Conservation (phyloP, 2,888 invertebrate species). For the Synanthedon myopaeformis region DNA sequence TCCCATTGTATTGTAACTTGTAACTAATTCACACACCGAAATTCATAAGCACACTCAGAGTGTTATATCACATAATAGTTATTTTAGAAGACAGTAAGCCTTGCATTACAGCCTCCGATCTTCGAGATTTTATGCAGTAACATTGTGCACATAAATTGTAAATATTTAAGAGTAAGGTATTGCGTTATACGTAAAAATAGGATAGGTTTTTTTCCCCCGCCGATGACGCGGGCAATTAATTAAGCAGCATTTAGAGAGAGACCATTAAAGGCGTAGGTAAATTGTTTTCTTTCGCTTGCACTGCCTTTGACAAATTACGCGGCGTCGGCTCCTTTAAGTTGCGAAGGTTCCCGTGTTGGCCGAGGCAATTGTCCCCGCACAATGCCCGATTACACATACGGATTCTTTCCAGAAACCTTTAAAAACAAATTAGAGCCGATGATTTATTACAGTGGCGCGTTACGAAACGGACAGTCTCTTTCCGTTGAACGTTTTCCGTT, state of each 20-base stretch:
- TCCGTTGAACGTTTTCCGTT: conserved; percentile 51
- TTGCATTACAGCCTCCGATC: no score
- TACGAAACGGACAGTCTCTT: conserved; percentile 45
- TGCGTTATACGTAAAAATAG: no score
- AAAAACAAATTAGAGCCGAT: conserved; percentile 69
- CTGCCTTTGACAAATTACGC: conserved; percentile 53
- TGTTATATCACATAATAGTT: no score
- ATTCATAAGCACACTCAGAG: no score
- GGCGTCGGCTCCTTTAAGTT: conserved; percentile 42
- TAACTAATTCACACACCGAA: no score
- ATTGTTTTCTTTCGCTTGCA: conserved; percentile 36
- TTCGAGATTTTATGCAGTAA: no score
- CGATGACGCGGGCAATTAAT: conserved; percentile 33
- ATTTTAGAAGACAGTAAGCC: no score
- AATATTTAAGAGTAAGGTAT: no score
- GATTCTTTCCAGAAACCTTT: conserved; percentile 62
- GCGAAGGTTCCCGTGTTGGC: conserved; percentile 12
- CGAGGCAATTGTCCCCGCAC: conserved; percentile 44
- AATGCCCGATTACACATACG: conserved; percentile 59
- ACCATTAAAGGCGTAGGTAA: conserved; percentile 38
- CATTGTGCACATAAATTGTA: no score
- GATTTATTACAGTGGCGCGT: conserved; percentile 56
- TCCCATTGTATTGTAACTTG: no score
- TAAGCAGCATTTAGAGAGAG: conserved; percentile 33
- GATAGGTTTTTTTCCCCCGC: no score